A percentile compares a stretch with the other conserved stretches of the same genome.
These are phyloP conservation scores for Henricia sp. DNA, from an alignment of 53 echinoderm and acorn worm species.

Conservation along the genomic window DNA sequence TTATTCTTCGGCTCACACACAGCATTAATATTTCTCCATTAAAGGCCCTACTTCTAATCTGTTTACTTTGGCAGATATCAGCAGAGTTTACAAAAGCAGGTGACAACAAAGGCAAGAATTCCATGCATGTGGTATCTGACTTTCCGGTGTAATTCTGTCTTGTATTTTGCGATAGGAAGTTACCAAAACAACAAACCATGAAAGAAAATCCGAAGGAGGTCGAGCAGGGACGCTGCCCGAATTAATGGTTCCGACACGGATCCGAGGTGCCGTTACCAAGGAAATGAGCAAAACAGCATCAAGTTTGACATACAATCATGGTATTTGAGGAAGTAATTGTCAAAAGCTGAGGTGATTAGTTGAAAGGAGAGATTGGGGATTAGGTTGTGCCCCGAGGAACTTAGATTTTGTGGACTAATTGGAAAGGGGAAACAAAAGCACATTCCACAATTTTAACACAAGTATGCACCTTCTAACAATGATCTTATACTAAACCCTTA, in stretches of 20 bases:
- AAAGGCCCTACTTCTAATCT: neutral
- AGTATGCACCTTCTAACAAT: no score
- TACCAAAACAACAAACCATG: constrained; percentile 11
- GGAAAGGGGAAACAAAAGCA: no score
- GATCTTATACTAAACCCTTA: no score
- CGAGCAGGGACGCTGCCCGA: constrained; percentile 29
- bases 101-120: constrained; percentile 31
- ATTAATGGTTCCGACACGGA: constrained; percentile 25
- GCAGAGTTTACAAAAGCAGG: constrained; percentile 30
- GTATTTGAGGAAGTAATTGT: neutral
- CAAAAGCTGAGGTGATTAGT: neutral
- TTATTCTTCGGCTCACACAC: neutral
- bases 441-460: no score
- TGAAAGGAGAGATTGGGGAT: constrained; percentile 7
- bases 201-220: constrained; percentile 19
- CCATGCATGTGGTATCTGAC: constrained; percentile 29
- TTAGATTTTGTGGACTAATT: neutral
- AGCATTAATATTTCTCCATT: neutral
- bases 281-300: neutral
- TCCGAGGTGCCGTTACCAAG: neutral
- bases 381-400: neutral
- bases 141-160: neutral
- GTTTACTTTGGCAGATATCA: constrained; percentile 6
- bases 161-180: neutral
- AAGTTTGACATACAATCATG: neutral